Evolutionary conservation across 2,888 invertebrate genomes (phyloP), one percentile per base, ranked within the genome.

Genomic region (Phaedon cochleariae): DNA sequence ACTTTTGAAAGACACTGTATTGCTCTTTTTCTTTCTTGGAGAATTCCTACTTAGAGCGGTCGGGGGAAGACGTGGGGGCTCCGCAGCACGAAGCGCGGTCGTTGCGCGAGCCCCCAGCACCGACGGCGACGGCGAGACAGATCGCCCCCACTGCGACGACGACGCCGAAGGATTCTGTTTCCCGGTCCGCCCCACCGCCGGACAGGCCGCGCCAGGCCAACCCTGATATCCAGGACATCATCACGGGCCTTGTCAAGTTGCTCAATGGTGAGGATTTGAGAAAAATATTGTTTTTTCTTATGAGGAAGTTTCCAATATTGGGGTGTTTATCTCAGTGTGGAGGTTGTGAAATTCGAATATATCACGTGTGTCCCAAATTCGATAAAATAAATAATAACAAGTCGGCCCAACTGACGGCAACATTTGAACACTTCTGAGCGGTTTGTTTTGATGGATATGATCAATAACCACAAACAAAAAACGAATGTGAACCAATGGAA

Each of bases 141-240:
- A 76, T 81, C 71, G 84, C 79, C 85, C 87, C 82, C 84, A 82
- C 83, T 80, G 83, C 81, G 72, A 80, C 79, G 71, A 73, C 80
- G 84, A 79, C 80, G 77, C 84, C 84, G 77, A 85, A 84, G 80
- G 85, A 82, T 75, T 86, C 86, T 85, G 87, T 86, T 79, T 59
- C 64, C 31, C 59, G 31, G 17, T 64, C 64, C 17, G 61, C 86
- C 77, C 70, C 54, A 49, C 69, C 49, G 57, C 64, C 85, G 76
- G 71, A 72, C 61, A 78, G 74, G 67, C 80, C 85, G 17, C 84
- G 90, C 64, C 89, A 90, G 74, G 87, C 88, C 3, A 90, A 88
- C 80, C 89, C 91, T 41, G 95, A 95, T 78, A 94, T 96, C 63
- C 94, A 95, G 81, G 95, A 96, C 76, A 95, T 96, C 29, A 94